Base-by-base conservation (phyloP, 2,888 invertebrate species). In the Philhelius pedissequus region DNA sequence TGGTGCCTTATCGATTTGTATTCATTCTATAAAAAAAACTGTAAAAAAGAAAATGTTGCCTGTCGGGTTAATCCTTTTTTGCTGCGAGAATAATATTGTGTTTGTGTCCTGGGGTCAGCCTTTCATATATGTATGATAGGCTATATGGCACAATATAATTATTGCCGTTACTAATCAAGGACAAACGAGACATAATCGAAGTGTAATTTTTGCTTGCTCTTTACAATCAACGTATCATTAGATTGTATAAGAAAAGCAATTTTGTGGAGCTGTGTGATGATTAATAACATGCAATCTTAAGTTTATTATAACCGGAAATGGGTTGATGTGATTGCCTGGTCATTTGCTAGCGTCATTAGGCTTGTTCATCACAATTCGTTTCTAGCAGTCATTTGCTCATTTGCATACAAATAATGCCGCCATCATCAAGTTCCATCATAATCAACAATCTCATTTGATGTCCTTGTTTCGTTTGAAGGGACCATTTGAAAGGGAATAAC, bases 281-380 rank as follows among this genome's bases (percentile, higher is more conserved):
- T 69, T 43, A 70, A 77, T 77, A 62, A 27, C 48, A 43, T 13
- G 15, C 43, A 32, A 30, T 70, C 45, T 50, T 70, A 64, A 54
- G 35, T 27, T 62, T 45, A 62, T 62, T 38, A 58, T 27, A 27
- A n/a, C 15, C 32, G 35, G 32, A 62, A 54, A 40, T 70, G 52
- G 54, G 54, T 77, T 70, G 45, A 54, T 60, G 27, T 70, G 70
- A 70, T 70, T 77, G 54, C 77, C 25, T 70, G 77, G 77, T 60
- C 68, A 76, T 69, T 76, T 69, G 13, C 15, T 18, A 27, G 40
- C 58, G 43, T 54, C 77, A 77, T 77, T 77, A 52, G 25, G 20
- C 35, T 27, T 20, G 11, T 64, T 54, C 43, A 45, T n/a, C 30
- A 62, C 13, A 48, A 30, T 45, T 32, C 45, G 9, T 71, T 48